Evolutionary conservation across 2,888 invertebrate genomes (phyloP).

Genomic region (Myopa testacea): DNA sequence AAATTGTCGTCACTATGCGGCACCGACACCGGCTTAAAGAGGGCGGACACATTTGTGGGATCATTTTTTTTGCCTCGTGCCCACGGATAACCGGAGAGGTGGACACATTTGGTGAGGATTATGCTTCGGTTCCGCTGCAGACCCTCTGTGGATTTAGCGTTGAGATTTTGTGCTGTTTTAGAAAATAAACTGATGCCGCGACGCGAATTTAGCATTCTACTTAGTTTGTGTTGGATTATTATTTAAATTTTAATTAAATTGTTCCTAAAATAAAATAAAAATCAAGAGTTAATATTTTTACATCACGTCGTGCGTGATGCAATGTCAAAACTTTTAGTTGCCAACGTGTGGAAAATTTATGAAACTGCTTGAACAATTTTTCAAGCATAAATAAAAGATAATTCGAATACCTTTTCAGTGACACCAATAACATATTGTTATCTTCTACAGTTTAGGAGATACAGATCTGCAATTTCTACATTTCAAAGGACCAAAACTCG

Average conservation of each 20-base stretch:
- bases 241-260: not conserved
- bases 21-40: slow-evolving; percentile 83
- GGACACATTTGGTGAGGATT: slow-evolving; percentile 48
- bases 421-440: too few relatives aligned
- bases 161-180: slow-evolving; percentile 51
- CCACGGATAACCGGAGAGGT: slow-evolving; percentile 47
- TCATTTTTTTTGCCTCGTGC: slow-evolving; percentile 68
- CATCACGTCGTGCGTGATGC: slow-evolving; percentile 49
- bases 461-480: too few relatives aligned
- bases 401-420: too few relatives aligned
- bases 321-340: slow-evolving; percentile 40
- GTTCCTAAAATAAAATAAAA: slow-evolving; percentile 17
- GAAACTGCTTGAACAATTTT: too few relatives aligned
- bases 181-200: slow-evolving; percentile 57
- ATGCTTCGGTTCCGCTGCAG: slow-evolving; percentile 32
- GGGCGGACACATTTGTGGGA: slow-evolving; percentile 71
- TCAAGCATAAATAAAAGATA: too few relatives aligned
- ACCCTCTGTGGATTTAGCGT: slow-evolving; percentile 44
- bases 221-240: not conserved
- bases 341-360: too few relatives aligned
- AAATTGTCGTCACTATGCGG: slow-evolving; percentile 79
- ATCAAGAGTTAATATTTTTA: slow-evolving; percentile 30
- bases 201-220: slow-evolving; percentile 60
- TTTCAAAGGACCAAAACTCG: too few relatives aligned
- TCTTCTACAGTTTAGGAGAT: too few relatives aligned